phyloP scores from a whole-genome alignment of 2,888 invertebrate genomes.

The Antitype chi region DNA sequence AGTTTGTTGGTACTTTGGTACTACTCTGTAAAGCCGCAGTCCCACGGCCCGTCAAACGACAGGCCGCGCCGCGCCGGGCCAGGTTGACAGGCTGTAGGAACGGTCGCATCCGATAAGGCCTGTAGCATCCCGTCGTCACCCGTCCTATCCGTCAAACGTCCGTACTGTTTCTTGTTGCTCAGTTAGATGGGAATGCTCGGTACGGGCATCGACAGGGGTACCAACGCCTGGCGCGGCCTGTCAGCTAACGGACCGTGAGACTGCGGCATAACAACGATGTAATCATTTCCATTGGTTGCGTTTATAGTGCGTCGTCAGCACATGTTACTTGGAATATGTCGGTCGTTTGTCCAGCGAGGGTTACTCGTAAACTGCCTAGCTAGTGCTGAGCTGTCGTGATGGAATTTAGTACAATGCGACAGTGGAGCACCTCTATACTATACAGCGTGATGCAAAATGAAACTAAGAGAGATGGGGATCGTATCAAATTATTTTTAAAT shows the following conservation, averaged over 20 bases:
- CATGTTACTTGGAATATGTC: constrained; percentile 12
- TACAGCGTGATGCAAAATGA: neutral
- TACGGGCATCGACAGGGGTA: too few relatives aligned
- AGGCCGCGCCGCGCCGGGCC: too few relatives aligned
- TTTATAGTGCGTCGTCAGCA: constrained; percentile 27
- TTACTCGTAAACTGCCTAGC: constrained; percentile 12
- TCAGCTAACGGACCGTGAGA: too few relatives aligned
- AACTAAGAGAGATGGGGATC: neutral
- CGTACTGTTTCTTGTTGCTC: too few relatives aligned
- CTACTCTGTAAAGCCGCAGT: neutral
- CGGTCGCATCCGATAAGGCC: too few relatives aligned
- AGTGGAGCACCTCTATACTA: neutral
- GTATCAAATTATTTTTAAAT: neutral
- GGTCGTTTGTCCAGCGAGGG: constrained; percentile 22
- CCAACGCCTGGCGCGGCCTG: too few relatives aligned
- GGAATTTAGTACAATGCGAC: neutral
- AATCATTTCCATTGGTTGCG: constrained; percentile 31
- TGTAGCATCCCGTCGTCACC: too few relatives aligned
- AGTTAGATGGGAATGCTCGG: too few relatives aligned
- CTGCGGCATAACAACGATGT: neutral
- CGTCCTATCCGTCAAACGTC: too few relatives aligned
- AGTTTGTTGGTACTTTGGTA: neutral
- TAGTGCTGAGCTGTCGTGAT: constrained; percentile 18
- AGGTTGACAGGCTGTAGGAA: too few relatives aligned
- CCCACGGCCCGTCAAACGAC: too few relatives aligned